Base-by-base conservation (phyloP, 2,113 vertebrate genomes). In the Hassar affinis region DNA sequence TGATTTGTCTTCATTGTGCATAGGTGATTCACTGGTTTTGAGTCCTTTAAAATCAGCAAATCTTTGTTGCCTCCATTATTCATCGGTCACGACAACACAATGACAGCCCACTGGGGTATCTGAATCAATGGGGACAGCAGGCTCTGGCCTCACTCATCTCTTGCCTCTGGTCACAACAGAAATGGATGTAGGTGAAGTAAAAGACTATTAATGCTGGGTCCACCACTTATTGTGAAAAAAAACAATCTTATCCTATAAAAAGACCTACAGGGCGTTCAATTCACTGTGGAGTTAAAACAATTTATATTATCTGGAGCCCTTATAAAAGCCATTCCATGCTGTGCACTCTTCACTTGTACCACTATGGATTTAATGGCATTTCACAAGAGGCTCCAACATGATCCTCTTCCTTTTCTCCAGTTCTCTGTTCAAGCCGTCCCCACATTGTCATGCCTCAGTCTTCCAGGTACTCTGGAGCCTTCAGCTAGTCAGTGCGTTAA, bases 401-500 rank as follows among this genome's bases (percentile, higher is more conserved):
- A 84, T 83, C 64, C 51, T 79, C 56, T 80, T 82, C 69, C n/a
- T 64, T 80, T 79, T 62, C 78, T 72, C 62, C 33, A 33, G 57
- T 22, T 79, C 52, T n/a, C 78, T 80, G 47, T 56, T 74, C 30
- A 49, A 78, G 47, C 51, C 79, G 83, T 75, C 75, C 54, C 68
- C 76, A 78, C 66, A 69, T 51, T 76, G 42, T 80, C 78, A 78
- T 82, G 83, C 74, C 74, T 64, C 59, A 51, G 78, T 83, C 76
- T 85, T 86, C 35, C 81, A 78, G 68, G 62, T 71, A 75, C 79
- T 61, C 54, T 51, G 14, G 71, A 84, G 80, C 71, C 75, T 81
- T 84, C 56, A 20, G 74, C 47, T 11, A 86, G 82, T 47, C 82
- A 71, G 51, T 42, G 83, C 56, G 88, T 82, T 91, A 92, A 89